A percentile compares a stretch with the other conserved stretches of the same genome.
Conservation (phyloP, 1,140 invertebrate genomes). For the Drosophila ficusphila region DNA sequence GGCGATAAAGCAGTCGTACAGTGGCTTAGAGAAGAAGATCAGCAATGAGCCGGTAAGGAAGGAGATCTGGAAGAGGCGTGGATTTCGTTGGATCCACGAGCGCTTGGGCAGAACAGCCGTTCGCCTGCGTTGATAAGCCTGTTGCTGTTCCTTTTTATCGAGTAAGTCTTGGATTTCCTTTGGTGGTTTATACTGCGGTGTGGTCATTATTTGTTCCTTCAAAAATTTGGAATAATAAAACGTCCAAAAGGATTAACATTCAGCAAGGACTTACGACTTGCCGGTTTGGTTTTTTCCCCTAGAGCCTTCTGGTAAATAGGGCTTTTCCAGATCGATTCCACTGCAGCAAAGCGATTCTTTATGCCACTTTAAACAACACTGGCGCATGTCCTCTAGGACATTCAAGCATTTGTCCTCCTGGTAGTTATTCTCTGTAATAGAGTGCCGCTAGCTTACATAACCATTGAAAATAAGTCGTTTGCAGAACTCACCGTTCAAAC, state of each 20-base stretch:
- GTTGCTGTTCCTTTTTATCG: conserved; percentile 64
- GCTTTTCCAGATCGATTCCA: conserved; percentile 87
- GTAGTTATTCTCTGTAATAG: conserved; percentile 87
- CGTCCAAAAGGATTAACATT: not conserved
- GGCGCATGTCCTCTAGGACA: conserved; percentile 87
- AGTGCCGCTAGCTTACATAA: conserved; percentile 10
- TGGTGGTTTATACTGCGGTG: conserved; percentile 70
- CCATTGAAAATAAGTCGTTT: not conserved
- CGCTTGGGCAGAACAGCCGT: conserved; percentile 73
- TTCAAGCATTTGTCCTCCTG: conserved; percentile 87
- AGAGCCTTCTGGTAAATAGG: conserved; percentile 71
- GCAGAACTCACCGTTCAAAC: conserved; percentile 87
- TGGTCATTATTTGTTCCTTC: conserved; percentile 70
- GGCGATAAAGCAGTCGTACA: conserved; percentile 89
- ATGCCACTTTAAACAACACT: conserved; percentile 88
- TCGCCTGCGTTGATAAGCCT: conserved; percentile 60
- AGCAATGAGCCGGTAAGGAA: conserved; percentile 84
- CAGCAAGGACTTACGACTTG: conserved; percentile 35
- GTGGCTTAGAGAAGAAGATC: conserved; percentile 88
- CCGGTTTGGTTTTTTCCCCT: conserved; percentile 3
- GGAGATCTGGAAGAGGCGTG: conserved; percentile 85
- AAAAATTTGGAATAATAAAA: not conserved
- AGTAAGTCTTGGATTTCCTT: conserved; percentile 66
- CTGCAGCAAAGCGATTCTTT: conserved; percentile 87
- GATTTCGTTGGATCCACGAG: conserved; percentile 85